phyloP scores from a whole-genome alignment of 1,140 invertebrate species.

The Chironomus striatipennis region DNA sequence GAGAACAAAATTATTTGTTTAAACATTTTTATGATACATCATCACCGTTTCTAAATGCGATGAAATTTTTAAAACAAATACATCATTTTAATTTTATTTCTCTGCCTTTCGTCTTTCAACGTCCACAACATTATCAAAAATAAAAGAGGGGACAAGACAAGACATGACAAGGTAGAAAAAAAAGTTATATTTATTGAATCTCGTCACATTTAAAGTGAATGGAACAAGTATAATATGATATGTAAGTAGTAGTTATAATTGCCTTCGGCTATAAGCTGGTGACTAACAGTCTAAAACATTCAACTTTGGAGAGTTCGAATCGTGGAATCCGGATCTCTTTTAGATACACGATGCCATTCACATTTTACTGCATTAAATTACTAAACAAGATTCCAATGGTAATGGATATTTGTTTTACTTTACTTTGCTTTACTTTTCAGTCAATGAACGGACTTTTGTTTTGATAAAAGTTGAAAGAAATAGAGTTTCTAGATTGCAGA shows the following conservation, averaged over 20 bases:
- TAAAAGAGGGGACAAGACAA: not conserved
- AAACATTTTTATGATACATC: too few relatives aligned
- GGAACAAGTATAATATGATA: not conserved
- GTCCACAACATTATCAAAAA: not conserved
- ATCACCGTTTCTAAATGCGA: too few relatives aligned
- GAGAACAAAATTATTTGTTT: too few relatives aligned
- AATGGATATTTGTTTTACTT: too few relatives aligned
- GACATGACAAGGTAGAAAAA: too few relatives aligned
- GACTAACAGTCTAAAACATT: not conserved
- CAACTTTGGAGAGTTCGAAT: not conserved
- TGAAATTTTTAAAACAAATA: too few relatives aligned
- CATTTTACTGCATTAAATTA: not conserved
- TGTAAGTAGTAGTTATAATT: not conserved
- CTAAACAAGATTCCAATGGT: not conserved
- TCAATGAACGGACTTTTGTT: too few relatives aligned
- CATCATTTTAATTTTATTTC: too few relatives aligned
- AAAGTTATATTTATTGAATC: not conserved
- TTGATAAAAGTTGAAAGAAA: too few relatives aligned
- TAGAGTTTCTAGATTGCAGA: too few relatives aligned
- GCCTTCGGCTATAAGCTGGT: not conserved
- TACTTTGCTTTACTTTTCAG: too few relatives aligned
- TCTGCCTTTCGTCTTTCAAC: too few relatives aligned
- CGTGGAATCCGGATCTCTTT: constrained; percentile 17
- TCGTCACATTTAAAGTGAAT: not conserved
- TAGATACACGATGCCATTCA: not conserved